Conservation (phyloP, 2,888 invertebrate species). For the Cosmopolites sordidus region DNA sequence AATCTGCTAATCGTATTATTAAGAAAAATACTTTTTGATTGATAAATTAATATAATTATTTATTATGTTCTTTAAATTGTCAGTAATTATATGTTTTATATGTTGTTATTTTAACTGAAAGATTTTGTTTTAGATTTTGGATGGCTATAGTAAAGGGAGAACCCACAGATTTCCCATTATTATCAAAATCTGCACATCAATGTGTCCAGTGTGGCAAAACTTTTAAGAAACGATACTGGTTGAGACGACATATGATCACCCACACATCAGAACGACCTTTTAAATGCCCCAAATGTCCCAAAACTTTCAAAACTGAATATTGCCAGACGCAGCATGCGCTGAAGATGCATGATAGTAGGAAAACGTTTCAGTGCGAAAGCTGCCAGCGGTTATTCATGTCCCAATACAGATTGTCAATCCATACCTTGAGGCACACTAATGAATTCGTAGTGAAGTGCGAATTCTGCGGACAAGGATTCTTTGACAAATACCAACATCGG, state of each 20-base stretch:
- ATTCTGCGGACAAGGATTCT: constrained; percentile 34
- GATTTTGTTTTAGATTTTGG: no score
- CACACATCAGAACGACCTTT: constrained; percentile 32
- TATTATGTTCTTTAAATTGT: no score
- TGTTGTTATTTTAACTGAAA: no score
- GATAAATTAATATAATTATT: no score
- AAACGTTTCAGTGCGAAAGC: constrained; percentile 46
- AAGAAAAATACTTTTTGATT: no score
- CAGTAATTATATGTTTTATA: no score
- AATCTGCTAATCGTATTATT: no score
- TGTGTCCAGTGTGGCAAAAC: constrained; percentile 42
- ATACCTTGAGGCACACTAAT: constrained; percentile 52
- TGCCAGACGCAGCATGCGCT: constrained; percentile 29
- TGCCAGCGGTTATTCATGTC: constrained; percentile 54
- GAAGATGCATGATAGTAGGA: constrained; percentile 6
- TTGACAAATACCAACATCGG: constrained; percentile 35
- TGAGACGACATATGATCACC: constrained; percentile 5
- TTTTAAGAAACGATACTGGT: constrained; percentile 33
- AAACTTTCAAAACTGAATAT: constrained; percentile 39
- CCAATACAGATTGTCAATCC: constrained; percentile 45
- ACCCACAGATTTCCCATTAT: no score
- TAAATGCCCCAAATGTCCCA: constrained; percentile 44
- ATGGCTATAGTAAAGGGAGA: no score
- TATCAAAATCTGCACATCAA: constrained; percentile 1
- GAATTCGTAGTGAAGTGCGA: constrained; percentile 49